Conservation (phyloP, 2,797 vertebrate genomes). For the Rachycentron canadum region DNA sequence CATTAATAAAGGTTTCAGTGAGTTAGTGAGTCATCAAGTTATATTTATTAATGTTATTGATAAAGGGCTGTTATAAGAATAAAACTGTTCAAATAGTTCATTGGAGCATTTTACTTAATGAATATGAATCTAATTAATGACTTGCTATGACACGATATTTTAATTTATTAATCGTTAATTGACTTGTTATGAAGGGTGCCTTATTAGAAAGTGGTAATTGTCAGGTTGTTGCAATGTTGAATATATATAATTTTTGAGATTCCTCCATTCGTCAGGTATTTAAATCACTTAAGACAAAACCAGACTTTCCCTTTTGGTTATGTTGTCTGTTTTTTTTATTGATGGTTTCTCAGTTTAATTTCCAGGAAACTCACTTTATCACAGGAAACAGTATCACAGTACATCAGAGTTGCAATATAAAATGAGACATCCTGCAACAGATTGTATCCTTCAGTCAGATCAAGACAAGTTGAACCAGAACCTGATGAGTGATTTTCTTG, state of each 20-base stretch:
- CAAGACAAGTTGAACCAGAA: background rate
- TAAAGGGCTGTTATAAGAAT: background rate
- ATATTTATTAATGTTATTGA: background rate
- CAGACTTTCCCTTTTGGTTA: background rate
- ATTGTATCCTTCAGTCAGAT: background rate
- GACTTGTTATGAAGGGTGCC: background rate
- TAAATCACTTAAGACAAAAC: background rate
- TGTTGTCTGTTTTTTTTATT: background rate
- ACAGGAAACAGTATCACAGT: background rate
- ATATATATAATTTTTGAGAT: background rate
- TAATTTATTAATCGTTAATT: background rate
- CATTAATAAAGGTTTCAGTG: too few species aligned
- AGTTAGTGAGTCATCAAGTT: background rate
- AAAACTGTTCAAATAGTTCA: background rate
- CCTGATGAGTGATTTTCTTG: background rate
- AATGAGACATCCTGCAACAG: background rate
- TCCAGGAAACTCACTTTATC: background rate
- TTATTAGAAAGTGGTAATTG: background rate
- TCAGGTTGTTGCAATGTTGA: background rate
- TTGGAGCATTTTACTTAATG: background rate
- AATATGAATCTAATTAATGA: background rate
- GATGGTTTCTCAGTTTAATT: background rate
- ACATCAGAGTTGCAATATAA: accelerated
- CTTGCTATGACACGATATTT: background rate
- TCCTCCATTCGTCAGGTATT: background rate